phyloP scores from a whole-genome alignment of 2,797 vertebrate genomes.

The Xyrichtys novacula region DNA sequence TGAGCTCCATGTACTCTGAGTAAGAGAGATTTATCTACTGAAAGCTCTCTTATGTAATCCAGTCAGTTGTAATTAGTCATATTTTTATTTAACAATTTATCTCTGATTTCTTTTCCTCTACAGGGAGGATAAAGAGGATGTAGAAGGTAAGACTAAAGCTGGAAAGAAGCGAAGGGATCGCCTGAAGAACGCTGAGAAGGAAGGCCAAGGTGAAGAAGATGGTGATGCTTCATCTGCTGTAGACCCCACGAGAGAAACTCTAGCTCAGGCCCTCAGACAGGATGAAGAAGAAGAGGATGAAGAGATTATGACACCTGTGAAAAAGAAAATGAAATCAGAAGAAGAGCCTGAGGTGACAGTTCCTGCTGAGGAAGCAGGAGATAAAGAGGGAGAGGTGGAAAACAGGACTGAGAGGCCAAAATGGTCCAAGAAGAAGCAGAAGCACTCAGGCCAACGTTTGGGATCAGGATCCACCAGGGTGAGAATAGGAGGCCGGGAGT shows the following conservation, averaged over 20 bases:
- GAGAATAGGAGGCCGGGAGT: slow-evolving; percentile 85
- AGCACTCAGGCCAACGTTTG: slow-evolving; percentile 59
- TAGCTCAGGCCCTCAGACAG: slow-evolving; percentile 35
- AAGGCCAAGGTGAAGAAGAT: slow-evolving; percentile 20
- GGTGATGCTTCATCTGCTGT: accelerated
- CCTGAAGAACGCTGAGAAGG: slow-evolving; percentile 60
- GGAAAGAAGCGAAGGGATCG: slow-evolving; percentile 78
- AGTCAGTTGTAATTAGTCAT: too few species aligned
- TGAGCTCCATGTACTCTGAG: slow-evolving; percentile 85
- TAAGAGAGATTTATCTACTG: slow-evolving; percentile 60
- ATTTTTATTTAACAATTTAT: background rate
- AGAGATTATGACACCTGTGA: slow-evolving; percentile 68
- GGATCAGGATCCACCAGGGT: slow-evolving; percentile 70
- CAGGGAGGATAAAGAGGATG: slow-evolving; percentile 57
- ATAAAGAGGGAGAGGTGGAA: background rate
- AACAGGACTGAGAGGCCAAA: slow-evolving; percentile 54
- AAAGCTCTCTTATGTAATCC: too few species aligned
- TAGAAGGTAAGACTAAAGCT: slow-evolving; percentile 67
- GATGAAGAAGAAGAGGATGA: slow-evolving; percentile 41
- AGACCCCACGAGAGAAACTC: slow-evolving; percentile 23
- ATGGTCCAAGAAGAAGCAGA: slow-evolving; percentile 70
- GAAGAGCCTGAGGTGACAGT: slow-evolving; percentile 10
- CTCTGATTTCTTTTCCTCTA: slow-evolving; percentile 44
- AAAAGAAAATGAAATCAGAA: slow-evolving; percentile 73
- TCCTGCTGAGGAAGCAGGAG: slow-evolving; percentile 1